Percentiles rank a stretch among this genome's conserved stretches.
Conservation (phyloP, 2,113 vertebrate species). For the Bungarus multicinctus region DNA sequence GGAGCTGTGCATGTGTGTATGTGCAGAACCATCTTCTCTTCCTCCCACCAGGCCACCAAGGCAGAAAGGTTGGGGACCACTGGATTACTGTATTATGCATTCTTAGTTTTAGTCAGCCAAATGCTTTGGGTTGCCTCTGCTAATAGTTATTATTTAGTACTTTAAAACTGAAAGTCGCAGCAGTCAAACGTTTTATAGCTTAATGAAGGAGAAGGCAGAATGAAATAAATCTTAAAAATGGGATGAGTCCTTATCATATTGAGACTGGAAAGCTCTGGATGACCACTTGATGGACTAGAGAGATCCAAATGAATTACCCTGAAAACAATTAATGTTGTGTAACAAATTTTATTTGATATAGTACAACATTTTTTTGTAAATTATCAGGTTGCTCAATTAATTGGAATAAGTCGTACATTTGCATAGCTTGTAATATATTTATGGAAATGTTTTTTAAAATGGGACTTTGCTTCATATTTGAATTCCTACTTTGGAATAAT, state of each 20-base stretch:
- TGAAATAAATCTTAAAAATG: not conserved
- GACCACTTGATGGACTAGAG: not conserved
- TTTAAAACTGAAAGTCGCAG: not conserved
- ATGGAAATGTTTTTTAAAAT: not conserved
- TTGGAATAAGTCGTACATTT: not conserved
- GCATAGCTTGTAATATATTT: not conserved
- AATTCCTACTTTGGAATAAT: not conserved
- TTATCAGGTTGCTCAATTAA: not conserved
- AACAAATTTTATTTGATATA: not conserved
- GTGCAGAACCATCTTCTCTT: too few species aligned
- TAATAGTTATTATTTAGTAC: not conserved
- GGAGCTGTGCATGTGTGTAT: too few species aligned
- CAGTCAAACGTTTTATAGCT: not conserved
- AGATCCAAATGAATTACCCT: not conserved
- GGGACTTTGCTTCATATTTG: not conserved
- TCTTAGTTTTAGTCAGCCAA: not conserved
- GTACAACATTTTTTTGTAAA: not conserved
- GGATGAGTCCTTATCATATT: not conserved
- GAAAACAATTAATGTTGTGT: not conserved
- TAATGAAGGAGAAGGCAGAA: not conserved
- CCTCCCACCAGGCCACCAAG: too few species aligned
- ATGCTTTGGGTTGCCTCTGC: not conserved
- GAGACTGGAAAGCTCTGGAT: not conserved
- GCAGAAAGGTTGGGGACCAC: too few species aligned
- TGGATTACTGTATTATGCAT: not conserved